Conservation (phyloP, 1,140 invertebrate genomes). For the Drosophila lini region DNA sequence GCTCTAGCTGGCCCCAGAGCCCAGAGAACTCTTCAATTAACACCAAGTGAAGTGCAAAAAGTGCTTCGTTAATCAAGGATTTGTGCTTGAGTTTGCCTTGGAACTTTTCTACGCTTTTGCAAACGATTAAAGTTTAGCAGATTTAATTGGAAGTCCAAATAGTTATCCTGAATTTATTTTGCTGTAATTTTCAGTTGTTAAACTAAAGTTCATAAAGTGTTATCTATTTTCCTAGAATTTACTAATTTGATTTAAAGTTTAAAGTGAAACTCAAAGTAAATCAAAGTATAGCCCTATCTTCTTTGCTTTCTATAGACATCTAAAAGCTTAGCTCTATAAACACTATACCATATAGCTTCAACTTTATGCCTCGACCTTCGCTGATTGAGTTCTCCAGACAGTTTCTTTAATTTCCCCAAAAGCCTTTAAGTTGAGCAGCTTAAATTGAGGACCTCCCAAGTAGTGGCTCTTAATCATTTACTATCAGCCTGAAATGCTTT, state of each 20-base stretch:
- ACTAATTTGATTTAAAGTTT: too few relatives aligned
- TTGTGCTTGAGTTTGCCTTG: slow-evolving; percentile 6
- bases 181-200: background rate
- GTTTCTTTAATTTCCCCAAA: background rate
- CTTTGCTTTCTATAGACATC: background rate
- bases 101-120: slow-evolving; percentile 1
- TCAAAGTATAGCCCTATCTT: too few relatives aligned
- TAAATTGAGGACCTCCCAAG: background rate
- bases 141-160: slow-evolving; percentile 5
- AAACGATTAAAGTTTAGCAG: slow-evolving; percentile 14
- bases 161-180: background rate
- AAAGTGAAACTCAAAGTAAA: background rate
- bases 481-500: slow-evolving; percentile 29
- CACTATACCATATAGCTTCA: background rate
- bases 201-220: background rate
- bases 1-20: slow-evolving; percentile 11
- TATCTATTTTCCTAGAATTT: too few relatives aligned
- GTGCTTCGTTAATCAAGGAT: slow-evolving; percentile 18
- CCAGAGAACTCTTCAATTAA: slow-evolving; percentile 35
- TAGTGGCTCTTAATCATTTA: slow-evolving; percentile 37
- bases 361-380: background rate
- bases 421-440: background rate
- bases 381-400: background rate
- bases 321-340: background rate
- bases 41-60: slow-evolving; percentile 22